phyloP scores from a whole-genome alignment of 2,113 vertebrate species.

The human (Homo sapiens) region GRCh38 chr9:15212001-15212500 shows the following conservation, averaged over 20 bases:
- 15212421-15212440: neutral
- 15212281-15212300: neutral
- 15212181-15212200: neutral
- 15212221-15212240: neutral
- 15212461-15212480: no score
- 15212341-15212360: neutral
- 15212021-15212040: neutral
- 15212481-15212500: no score
- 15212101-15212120: neutral
- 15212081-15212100: neutral
- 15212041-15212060: neutral
- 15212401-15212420: neutral
- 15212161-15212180: neutral
- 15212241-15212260: neutral
- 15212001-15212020: neutral
- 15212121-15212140: neutral
- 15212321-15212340: neutral
- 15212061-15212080: neutral
- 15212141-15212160: conserved; percentile 31
- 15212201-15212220: neutral
- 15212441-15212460: no score
- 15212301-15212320: neutral
- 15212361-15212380: neutral
- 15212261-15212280: neutral
- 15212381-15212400: neutral